These are phyloP conservation scores for Notodonta dromedarius DNA, from an alignment of 2,888 invertebrate species.

Conservation along the genomic window DNA sequence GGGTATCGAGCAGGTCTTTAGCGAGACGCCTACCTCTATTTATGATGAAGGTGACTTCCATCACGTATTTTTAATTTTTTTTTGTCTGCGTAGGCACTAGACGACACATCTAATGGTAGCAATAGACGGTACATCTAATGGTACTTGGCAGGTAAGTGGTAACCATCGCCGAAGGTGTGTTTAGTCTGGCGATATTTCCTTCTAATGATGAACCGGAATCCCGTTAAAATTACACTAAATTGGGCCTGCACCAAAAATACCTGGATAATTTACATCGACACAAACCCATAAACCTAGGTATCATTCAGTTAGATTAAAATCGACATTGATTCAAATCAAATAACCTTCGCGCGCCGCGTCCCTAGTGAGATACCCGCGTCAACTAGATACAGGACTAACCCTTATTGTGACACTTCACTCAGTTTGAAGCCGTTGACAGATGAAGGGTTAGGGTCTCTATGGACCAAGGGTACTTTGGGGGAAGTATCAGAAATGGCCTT, in stretches of 20 bases:
- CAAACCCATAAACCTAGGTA: neutral
- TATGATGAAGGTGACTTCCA: too few species aligned
- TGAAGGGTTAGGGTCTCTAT: conserved; percentile 9
- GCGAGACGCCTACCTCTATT: conserved; percentile 18
- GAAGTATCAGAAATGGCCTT: conserved; percentile 2
- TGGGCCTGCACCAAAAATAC: too few species aligned
- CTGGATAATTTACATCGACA: neutral
- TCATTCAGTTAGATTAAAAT: neutral
- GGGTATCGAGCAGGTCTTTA: conserved; percentile 37
- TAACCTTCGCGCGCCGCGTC: neutral
- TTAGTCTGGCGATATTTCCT: too few species aligned
- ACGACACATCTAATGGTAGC: too few species aligned
- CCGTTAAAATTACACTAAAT: too few species aligned
- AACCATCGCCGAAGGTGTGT: too few species aligned
- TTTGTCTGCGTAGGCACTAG: too few species aligned
- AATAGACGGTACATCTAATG: too few species aligned
- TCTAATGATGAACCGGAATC: too few species aligned
- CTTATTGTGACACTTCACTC: neutral
- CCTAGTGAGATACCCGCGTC: neutral
- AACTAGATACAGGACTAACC: neutral
- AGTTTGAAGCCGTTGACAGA: conserved; percentile 10
- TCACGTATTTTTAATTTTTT: too few species aligned
- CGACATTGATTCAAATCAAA: conserved; percentile 6
- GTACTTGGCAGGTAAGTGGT: too few species aligned
- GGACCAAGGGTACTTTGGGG: neutral